These are phyloP conservation scores for Acleris emargana DNA, from an alignment of 2,888 invertebrate species.

Conservation along the genomic window DNA sequence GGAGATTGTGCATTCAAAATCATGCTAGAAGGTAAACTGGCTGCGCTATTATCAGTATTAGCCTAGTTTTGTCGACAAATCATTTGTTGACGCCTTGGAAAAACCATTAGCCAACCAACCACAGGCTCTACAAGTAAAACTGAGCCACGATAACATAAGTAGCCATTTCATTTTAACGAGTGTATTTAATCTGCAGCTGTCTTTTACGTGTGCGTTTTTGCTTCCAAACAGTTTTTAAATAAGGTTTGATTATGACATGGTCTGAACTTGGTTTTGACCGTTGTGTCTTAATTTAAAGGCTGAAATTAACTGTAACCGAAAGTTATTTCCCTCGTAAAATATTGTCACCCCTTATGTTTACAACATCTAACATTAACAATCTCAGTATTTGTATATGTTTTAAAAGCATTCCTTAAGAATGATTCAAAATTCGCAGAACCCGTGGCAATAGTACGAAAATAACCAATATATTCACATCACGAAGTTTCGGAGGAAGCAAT, in stretches of 20 bases:
- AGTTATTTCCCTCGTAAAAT: too few relatives aligned
- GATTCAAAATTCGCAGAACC: conserved; percentile 12
- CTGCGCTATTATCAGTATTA: conserved; percentile 18
- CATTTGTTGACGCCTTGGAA: conserved; percentile 3
- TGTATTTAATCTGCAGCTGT: too few relatives aligned
- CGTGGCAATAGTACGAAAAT: not conserved
- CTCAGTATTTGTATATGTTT: not conserved
- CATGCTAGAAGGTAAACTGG: conserved; percentile 43
- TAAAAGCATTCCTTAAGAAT: not conserved
- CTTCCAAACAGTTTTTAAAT: too few relatives aligned
- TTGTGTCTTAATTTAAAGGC: too few relatives aligned
- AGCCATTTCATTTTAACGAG: too few relatives aligned
- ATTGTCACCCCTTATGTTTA: too few relatives aligned
- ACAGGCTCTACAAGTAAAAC: not conserved
- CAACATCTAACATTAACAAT: too few relatives aligned
- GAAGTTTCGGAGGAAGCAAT: conserved; percentile 54
- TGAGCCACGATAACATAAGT: too few relatives aligned
- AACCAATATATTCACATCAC: conserved; percentile 50
- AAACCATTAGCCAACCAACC: not conserved
- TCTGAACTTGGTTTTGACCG: too few relatives aligned
- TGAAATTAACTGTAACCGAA: too few relatives aligned
- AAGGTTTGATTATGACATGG: too few relatives aligned
- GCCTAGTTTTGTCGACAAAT: conserved; percentile 17
- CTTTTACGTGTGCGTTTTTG: too few relatives aligned
- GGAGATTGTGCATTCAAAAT: conserved; percentile 49